Conservation (phyloP, 2,888 invertebrate species). For the Anorthoa munda region DNA sequence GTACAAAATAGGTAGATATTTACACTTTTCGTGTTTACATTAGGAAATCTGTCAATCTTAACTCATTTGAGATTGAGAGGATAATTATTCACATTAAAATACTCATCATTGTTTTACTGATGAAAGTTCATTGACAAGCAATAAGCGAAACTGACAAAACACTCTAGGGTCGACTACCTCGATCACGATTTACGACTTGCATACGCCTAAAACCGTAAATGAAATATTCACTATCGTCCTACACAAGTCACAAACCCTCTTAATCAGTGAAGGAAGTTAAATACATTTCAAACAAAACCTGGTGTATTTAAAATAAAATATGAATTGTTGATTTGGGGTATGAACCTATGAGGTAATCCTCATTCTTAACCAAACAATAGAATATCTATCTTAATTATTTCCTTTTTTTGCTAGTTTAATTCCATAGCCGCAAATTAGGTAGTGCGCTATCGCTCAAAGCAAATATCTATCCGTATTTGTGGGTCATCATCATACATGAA, state of each 20-base stretch:
- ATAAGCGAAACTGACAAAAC: constrained; percentile 19
- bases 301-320: not conserved
- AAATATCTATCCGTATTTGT: constrained; percentile 13
- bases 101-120: no score
- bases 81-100: not conserved
- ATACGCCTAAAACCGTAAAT: not conserved
- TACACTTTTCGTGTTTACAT: not conserved
- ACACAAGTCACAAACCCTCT: not conserved
- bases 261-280: not conserved
- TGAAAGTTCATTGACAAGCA: constrained; percentile 8
- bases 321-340: constrained; percentile 16
- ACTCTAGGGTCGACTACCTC: constrained; percentile 5
- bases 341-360: constrained; percentile 23
- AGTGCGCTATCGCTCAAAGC: constrained; percentile 3
- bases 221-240: not conserved
- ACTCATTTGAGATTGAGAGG: not conserved
- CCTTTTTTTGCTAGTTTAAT: constrained; percentile 5
- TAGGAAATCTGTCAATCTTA: not conserved
- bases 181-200: not conserved
- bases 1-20: not conserved
- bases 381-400: constrained; percentile 7
- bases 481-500: constrained; percentile 9
- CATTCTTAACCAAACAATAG: constrained; percentile 29
- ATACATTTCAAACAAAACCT: not conserved
- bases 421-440: constrained; percentile 1